phyloP scores from a whole-genome alignment of 1,140 invertebrate genomes.

The Wasmannia auropunctata region DNA sequence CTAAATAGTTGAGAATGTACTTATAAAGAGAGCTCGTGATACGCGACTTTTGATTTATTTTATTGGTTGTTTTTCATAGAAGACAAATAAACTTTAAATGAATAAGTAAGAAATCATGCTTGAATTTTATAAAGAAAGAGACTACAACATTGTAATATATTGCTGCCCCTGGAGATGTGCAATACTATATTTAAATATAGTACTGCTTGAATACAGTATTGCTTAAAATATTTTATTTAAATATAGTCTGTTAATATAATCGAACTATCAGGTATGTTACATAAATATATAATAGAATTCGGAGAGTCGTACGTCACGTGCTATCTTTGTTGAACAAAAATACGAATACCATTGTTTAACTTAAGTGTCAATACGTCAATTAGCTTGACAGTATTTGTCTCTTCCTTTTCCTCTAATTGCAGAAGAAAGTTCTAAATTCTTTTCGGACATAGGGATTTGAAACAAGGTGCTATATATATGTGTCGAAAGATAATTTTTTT shows the following conservation, averaged over 20 bases:
- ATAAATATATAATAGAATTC: not conserved
- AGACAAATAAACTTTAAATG: not conserved
- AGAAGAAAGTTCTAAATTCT: not conserved
- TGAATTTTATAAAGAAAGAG: not conserved
- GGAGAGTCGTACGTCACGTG: not conserved
- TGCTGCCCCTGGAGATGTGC: not conserved
- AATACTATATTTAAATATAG: not conserved
- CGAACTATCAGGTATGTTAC: too few species aligned
- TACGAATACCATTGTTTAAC: not conserved
- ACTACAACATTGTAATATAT: not conserved
- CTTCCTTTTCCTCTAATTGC: not conserved
- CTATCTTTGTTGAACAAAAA: not conserved
- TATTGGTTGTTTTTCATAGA: not conserved
- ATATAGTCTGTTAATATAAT: too few species aligned
- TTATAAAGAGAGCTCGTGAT: not conserved
- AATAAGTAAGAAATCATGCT: not conserved
- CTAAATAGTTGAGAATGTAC: constrained; percentile 25
- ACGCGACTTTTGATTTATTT: not conserved
- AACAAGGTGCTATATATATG: constrained; percentile 28
- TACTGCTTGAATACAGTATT: too few species aligned
- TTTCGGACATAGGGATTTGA: not conserved
- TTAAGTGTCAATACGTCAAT: constrained; percentile 1
- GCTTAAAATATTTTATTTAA: too few species aligned
- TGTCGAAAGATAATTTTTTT: not conserved
- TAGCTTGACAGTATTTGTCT: constrained; percentile 1